phyloP scores from a whole-genome alignment of 2,797 vertebrate species.

The Hephaestus fuliginosus region DNA sequence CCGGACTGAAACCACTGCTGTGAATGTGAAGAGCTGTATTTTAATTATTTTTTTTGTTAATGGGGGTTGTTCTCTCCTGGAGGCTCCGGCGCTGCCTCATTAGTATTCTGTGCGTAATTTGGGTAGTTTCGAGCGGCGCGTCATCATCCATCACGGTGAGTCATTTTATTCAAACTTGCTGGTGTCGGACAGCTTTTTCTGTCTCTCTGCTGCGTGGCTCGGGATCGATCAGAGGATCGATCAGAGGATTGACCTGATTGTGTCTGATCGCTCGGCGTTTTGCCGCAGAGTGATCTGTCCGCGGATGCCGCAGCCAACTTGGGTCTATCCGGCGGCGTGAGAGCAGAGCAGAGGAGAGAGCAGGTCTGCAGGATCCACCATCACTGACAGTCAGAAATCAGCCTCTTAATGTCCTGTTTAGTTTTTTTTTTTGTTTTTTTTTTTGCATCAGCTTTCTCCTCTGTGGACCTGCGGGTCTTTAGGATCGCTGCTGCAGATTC shows the following conservation, averaged over 20 bases:
- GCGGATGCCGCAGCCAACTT: constrained; percentile 52
- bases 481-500: constrained; percentile 14
- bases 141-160: neutral
- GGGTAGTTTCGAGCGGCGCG: neutral
- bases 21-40: neutral
- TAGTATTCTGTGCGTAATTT: constrained; percentile 26
- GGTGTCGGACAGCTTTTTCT: neutral
- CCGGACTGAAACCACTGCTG: neutral
- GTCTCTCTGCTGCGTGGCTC: neutral
- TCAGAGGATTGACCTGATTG: neutral
- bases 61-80: neutral
- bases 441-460: no score
- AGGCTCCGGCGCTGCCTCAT: neutral
- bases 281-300: constrained; percentile 53
- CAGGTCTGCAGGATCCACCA: constrained; percentile 26
- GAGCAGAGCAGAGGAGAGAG: neutral
- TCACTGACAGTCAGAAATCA: neutral
- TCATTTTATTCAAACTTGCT: neutral
- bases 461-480: constrained; percentile 46
- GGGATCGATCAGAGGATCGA: neutral
- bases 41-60: no score
- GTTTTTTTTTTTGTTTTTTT: no score
- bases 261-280: constrained; percentile 14
- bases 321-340: neutral
- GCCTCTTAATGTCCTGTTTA: neutral